Base-by-base conservation (phyloP, 2,797 vertebrate species). In the Taeniopygia guttata region DNA sequence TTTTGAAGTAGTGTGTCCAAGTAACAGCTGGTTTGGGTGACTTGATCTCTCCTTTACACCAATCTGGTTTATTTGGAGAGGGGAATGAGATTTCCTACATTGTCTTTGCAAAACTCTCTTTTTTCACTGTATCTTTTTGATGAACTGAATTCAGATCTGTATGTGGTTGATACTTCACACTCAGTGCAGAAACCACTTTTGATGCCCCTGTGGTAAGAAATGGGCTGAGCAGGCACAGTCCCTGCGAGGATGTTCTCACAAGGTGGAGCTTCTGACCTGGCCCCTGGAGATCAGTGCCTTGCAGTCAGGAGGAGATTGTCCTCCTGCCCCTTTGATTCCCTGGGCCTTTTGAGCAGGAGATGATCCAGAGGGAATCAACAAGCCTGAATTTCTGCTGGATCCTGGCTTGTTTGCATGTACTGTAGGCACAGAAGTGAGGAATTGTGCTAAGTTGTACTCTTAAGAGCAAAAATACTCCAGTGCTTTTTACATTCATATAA, bases 331-430 rank as follows among this genome's bases (percentile, higher is more conserved):
- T 72, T 21, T 26, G 84, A 40, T 78, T 83, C 43, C 27, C 15
- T 32, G 34, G 21, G 38, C 63, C 48, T 59, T 54, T 29, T 27
- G 51, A 40, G 59, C 66, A 58, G 63, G 66, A 81, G 45, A 3
- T 42, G 67, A 59, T 62, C 62, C 58, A 3, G 42, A 78, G 34
- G 36, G 23, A 90, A 48, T 46, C 62, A 9, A 7, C 21, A 15
- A 43, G 12, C 20, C 55, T 66, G 56, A 38, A 23, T 75, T 92
- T 84, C 62, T 36, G 13, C 77, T 75, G 90, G 14, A 3, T 48
- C n/a, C 2, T 3, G 0, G 8, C 32, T 75, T 40, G 17, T 68
- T 51, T 51, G 49, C 2, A 0, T 19, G 27, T 4, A 0, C 11
- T 43, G 19, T 43, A 30, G 67, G 23, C 63, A 27, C 43, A 36